phyloP scores from a whole-genome alignment of 2,113 vertebrate genomes.

The Pyrgilauda ruficollis region DNA sequence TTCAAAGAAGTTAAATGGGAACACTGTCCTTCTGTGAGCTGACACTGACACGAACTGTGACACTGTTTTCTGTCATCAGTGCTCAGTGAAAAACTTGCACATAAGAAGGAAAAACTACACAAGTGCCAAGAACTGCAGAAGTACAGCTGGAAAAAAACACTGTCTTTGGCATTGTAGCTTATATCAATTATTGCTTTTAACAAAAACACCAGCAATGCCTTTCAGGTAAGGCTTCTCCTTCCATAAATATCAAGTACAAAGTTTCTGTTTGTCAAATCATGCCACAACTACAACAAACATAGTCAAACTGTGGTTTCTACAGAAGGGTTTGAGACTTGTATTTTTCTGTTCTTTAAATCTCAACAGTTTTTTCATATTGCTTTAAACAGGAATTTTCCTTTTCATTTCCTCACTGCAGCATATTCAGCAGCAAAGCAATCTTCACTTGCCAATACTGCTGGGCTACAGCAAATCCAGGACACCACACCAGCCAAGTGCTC shows the following conservation, averaged over 20 bases:
- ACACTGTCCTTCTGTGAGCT: not conserved
- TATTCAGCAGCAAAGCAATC: not conserved
- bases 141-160: not conserved
- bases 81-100: not conserved
- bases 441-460: not conserved
- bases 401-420: constrained; percentile 2
- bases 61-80: not conserved
- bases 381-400: constrained; percentile 18
- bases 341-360: not conserved
- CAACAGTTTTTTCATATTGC: not conserved
- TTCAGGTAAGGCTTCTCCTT: not conserved
- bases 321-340: not conserved
- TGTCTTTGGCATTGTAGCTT: not conserved
- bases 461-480: constrained; percentile 24
- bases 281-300: fast-evolving
- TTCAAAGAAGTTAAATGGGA: not conserved
- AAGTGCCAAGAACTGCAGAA: not conserved
- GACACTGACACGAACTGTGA: not conserved
- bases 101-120: not conserved
- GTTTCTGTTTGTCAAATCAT: not conserved
- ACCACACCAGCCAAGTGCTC: not conserved
- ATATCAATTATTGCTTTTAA: not conserved
- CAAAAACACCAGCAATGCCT: not conserved
- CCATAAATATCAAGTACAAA: not conserved
- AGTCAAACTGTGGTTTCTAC: not conserved